A percentile compares a stretch with the other conserved stretches of the same genome.
phyloP scores from a whole-genome alignment of 2,797 vertebrate species.

The Danio kyathit region DNA sequence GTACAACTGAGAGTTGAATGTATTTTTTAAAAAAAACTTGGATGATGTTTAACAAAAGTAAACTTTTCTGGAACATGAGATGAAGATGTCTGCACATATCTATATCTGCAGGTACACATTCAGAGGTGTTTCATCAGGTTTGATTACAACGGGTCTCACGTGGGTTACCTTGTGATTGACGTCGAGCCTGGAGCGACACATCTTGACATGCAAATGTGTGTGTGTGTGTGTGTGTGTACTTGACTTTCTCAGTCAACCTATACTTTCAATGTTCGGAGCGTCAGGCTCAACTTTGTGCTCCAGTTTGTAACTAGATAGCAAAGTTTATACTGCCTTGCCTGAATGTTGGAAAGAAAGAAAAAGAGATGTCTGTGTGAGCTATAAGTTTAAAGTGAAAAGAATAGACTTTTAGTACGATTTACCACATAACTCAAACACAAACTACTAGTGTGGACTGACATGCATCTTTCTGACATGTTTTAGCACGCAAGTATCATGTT shows the following conservation, averaged over 20 bases:
- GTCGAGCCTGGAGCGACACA: not conserved
- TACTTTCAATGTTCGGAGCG: no score
- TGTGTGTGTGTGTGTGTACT: no score
- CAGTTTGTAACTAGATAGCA: not conserved
- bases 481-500: no score
- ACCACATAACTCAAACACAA: no score
- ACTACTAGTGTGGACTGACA: no score
- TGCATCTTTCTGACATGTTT: no score
- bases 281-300: not conserved
- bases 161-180: not conserved
- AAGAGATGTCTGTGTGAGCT: no score
- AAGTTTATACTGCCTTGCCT: no score
- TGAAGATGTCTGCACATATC: not conserved
- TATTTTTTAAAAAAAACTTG: no score
- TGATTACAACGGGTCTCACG: not conserved
- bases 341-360: no score
- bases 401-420: no score
- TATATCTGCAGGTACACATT: not conserved
- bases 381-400: no score
- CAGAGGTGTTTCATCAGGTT: conserved; percentile 8
- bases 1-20: not conserved
- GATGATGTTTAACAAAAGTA: not conserved
- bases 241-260: not conserved
- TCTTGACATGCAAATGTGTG: not conserved
- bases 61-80: not conserved